phyloP scores from a whole-genome alignment of 2,888 invertebrate species.

The Dinocampus coccinellae region DNA sequence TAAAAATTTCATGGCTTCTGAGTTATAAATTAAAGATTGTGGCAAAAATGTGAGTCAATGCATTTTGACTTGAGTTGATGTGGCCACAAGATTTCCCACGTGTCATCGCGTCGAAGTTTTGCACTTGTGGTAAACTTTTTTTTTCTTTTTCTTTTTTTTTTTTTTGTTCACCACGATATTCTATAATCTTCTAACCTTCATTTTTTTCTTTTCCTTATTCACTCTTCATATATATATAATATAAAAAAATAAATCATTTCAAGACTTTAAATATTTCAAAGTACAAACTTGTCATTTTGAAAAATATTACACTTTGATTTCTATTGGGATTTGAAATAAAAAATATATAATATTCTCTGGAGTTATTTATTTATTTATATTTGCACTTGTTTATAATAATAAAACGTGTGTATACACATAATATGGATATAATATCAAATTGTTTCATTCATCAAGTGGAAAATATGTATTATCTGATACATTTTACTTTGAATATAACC shows the following conservation, averaged over 20 bases:
- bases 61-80: slow-evolving; percentile 19
- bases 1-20: slow-evolving; percentile 32
- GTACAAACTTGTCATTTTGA: background rate
- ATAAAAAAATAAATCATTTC: background rate
- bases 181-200: too few relatives aligned
- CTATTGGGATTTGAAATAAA: background rate
- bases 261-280: slow-evolving; percentile 2
- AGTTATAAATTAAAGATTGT: slow-evolving; percentile 17
- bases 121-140: slow-evolving; percentile 29
- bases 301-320: background rate
- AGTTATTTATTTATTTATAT: background rate
- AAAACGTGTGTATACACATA: background rate
- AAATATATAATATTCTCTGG: too few relatives aligned
- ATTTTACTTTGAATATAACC: slow-evolving; percentile 45
- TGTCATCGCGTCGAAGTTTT: slow-evolving; percentile 13
- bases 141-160: background rate
- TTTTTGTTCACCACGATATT: too few relatives aligned
- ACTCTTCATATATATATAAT: background rate
- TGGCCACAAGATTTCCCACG: slow-evolving; percentile 30
- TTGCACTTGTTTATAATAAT: background rate
- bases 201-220: background rate
- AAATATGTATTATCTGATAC: slow-evolving; percentile 31
- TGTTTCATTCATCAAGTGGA: slow-evolving; percentile 5
- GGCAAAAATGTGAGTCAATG: slow-evolving; percentile 17
- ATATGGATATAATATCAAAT: background rate